Percentiles rank a stretch among this genome's conserved stretches.
Conservation (phyloP, 2,888 invertebrate genomes). For the Bibio marci region DNA sequence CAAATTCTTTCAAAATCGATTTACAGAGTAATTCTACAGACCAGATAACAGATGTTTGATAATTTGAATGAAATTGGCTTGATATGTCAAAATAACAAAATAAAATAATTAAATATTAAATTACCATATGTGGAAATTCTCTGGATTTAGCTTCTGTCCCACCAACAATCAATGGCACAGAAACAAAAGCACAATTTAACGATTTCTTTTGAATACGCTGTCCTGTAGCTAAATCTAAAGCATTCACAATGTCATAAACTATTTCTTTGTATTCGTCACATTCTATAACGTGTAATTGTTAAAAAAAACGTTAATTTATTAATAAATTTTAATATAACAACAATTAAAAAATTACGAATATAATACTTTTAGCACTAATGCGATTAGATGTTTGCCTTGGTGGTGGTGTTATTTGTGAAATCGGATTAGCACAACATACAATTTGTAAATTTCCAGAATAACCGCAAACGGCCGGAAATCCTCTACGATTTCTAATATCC, state of each 20-base stretch:
- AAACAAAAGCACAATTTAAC: neutral
- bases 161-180: conserved; percentile 10
- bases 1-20: too few species aligned
- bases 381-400: neutral
- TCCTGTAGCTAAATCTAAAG: too few species aligned
- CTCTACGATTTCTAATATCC: neutral
- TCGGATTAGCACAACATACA: conserved; percentile 13
- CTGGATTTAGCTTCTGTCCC: neutral
- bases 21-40: too few species aligned
- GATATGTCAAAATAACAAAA: too few species aligned
- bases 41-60: too few species aligned
- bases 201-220: too few species aligned
- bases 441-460: conserved; percentile 12
- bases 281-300: too few species aligned
- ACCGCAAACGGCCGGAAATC: conserved; percentile 11
- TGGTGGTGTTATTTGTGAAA: neutral
- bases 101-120: too few species aligned
- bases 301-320: neutral
- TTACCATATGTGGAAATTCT: conserved; percentile 6
- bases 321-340: neutral
- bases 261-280: too few species aligned
- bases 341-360: neutral
- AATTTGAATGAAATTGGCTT: too few species aligned
- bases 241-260: too few species aligned
- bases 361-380: neutral